Conservation (phyloP, 2,797 vertebrate genomes). For the Sebastes trivittatus region DNA sequence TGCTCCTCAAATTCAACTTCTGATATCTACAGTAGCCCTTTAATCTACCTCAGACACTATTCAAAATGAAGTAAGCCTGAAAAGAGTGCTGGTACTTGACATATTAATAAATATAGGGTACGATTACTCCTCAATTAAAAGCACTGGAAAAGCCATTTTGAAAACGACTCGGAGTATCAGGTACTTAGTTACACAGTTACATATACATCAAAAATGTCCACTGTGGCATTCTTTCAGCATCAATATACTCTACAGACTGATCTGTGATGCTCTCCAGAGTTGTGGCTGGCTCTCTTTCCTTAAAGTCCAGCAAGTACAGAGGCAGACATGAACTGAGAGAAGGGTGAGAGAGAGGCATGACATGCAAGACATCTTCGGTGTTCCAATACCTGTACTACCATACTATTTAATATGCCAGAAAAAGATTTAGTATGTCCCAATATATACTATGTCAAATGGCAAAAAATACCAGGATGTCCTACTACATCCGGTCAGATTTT, state of each 20-base stretch:
- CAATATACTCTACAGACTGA: too few species aligned
- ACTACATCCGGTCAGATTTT: too few species aligned
- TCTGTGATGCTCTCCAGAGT: not conserved
- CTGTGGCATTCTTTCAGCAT: too few species aligned
- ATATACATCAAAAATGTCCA: too few species aligned
- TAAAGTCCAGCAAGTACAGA: not conserved
- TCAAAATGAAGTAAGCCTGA: not conserved
- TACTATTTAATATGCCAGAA: too few species aligned
- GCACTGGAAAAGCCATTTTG: not conserved
- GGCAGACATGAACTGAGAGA: not conserved
- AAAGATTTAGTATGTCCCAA: too few species aligned
- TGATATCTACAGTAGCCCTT: not conserved
- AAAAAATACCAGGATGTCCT: too few species aligned
- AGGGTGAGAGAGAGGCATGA: too few species aligned
- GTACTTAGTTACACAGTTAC: not conserved
- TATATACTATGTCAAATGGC: too few species aligned
- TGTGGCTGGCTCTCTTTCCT: not conserved
- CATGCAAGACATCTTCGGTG: too few species aligned
- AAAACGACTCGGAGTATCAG: not conserved
- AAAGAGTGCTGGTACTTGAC: not conserved
- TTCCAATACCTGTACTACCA: too few species aligned
- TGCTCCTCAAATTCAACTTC: not conserved
- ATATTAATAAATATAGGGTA: not conserved
- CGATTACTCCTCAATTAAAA: not conserved
- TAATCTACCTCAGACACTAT: not conserved